A percentile compares a stretch with the other conserved stretches of the same genome.
These are phyloP conservation scores for Hippocampus kuda DNA, from an alignment of 2,797 vertebrate species.

Conservation along the genomic window DNA sequence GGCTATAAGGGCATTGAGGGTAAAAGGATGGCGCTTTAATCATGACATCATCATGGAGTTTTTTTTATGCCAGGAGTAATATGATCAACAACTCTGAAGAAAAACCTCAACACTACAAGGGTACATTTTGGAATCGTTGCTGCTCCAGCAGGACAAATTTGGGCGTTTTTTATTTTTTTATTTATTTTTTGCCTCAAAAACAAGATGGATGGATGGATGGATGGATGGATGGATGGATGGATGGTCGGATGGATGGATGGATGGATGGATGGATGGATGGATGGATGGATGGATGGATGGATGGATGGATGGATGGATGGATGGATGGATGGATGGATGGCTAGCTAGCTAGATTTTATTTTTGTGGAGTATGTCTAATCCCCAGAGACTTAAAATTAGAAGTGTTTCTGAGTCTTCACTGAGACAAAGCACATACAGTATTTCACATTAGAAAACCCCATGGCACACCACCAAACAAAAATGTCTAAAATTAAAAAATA, in stretches of 20 bases:
- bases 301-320: too few relatives aligned
- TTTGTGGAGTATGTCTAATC: background rate
- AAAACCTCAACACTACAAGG: background rate
- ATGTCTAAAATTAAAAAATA: too few relatives aligned
- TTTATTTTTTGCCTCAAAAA: background rate
- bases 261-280: too few relatives aligned
- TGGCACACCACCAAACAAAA: too few relatives aligned
- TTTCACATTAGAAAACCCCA: too few relatives aligned
- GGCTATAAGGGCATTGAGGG: constrained; percentile 16
- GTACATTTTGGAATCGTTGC: background rate
- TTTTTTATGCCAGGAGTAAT: constrained; percentile 15
- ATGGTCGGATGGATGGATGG: too few relatives aligned
- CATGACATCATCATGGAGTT: constrained; percentile 62
- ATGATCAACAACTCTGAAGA: background rate
- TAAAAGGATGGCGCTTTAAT: constrained; percentile 52
- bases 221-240: too few relatives aligned
- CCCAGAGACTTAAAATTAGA: background rate
- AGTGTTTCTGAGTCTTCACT: too few relatives aligned
- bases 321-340: too few relatives aligned
- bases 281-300: too few relatives aligned
- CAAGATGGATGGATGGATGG: background rate
- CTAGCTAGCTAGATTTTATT: background rate
- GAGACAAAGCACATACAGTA: too few relatives aligned
- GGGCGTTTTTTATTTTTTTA: background rate
- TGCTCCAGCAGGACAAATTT: background rate